phyloP scores from a whole-genome alignment of 2,888 invertebrate species.

The Netelia inedita region DNA sequence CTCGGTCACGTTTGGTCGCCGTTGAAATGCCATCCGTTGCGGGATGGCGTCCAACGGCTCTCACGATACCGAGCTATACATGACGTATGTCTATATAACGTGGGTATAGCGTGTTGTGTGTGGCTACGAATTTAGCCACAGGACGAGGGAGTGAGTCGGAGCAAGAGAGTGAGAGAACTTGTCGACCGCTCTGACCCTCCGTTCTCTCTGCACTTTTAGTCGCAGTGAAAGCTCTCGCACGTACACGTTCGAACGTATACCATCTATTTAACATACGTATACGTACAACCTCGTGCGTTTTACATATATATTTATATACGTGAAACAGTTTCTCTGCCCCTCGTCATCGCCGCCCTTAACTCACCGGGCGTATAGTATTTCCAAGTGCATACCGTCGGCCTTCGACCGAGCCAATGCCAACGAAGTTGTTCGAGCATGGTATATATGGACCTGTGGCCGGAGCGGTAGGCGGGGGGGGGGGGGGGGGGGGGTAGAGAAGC shows the following conservation, averaged over 20 bases:
- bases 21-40: not conserved
- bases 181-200: not conserved
- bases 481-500: constrained; percentile 24
- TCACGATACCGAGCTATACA: not conserved
- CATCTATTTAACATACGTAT: not conserved
- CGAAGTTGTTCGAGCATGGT: constrained; percentile 63
- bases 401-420: constrained; percentile 69
- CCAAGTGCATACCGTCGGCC: constrained; percentile 69
- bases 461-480: constrained; percentile 15
- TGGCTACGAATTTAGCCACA: not conserved
- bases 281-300: not conserved
- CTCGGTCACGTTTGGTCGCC: not conserved
- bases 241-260: not conserved
- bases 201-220: not conserved
- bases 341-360: constrained; percentile 46
- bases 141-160: not conserved
- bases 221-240: not conserved
- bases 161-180: not conserved
- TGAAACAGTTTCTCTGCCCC: constrained; percentile 27
- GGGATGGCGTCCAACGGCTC: not conserved
- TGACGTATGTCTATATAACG: no score
- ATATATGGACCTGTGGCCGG: constrained; percentile 53
- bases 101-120: not conserved
- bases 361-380: constrained; percentile 42
- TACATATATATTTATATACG: no score